Evolutionary conservation across 2,888 invertebrate species (phyloP), one percentile per base, ranked within the genome.

Genomic region (Lochmaea crataegi): DNA sequence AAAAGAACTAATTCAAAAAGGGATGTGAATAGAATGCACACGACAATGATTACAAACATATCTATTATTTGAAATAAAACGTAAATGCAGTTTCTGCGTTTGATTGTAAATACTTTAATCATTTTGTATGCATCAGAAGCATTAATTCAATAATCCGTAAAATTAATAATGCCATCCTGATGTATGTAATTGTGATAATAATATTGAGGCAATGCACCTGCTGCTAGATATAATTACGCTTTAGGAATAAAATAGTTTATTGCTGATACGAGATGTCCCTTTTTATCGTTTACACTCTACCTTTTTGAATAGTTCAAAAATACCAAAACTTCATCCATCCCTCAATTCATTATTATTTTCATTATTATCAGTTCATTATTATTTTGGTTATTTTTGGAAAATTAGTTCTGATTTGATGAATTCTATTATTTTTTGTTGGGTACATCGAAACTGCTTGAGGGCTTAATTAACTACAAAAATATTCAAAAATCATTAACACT

Each of bases 71-170:
- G 16, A 32, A 58, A 32, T 58, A 58, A 32, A 26, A 58, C 57
- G 10, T 26, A 58, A n/a, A 53, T 53, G 51, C 26, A 14, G 58
- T 58, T 26, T 58, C 32, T 63, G 61, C 22, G 18, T 63, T 63
- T 63, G 61, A 63, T 63, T 41, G 41, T 63, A 42, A 42, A 63
- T 63, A 63, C 38, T 63, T 41, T 18, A 42, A 42, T 42, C 12
- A 18, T 41, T 61, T 61, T 42, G 18, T 63, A 42, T 63, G 41
- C 41, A 41, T 16, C 16, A 12, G 61, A 42, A 63, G 41, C 42
- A 63, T 63, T 38, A n/a, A 38, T 61, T 61, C 61, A 61, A 61
- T 61, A 61, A 61, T 11, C 38, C 41, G 41, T 41, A 61, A 61
- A 61, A 61, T 61, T 61, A 61, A 61, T 61, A 61, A 61, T 61